These are phyloP conservation scores for Ophonus ardosiacus DNA, from an alignment of 2,888 invertebrate genomes.

Conservation along the genomic window DNA sequence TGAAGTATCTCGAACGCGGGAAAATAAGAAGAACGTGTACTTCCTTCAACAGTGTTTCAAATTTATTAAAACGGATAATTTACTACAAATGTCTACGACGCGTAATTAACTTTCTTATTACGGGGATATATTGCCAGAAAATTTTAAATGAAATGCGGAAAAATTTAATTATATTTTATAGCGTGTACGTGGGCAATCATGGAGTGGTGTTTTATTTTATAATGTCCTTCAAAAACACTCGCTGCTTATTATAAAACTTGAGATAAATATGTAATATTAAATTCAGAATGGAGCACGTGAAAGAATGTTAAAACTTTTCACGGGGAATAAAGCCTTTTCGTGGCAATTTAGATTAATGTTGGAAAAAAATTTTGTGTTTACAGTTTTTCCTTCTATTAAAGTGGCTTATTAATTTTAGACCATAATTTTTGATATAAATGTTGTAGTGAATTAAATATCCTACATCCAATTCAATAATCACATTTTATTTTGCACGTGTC, in stretches of 20 bases:
- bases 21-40: constrained; percentile 11
- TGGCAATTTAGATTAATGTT: no score
- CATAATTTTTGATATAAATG: no score
- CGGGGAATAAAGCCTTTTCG: no score
- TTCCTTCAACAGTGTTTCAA: constrained; percentile 26
- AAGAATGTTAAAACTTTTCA: neutral
- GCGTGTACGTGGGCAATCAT: neutral
- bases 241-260: neutral
- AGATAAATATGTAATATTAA: neutral
- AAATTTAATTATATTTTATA: constrained; percentile 35
- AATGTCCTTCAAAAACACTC: neutral
- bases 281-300: neutral
- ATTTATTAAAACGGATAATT: constrained; percentile 53
- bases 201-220: neutral
- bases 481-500: no score
- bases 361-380: neutral
- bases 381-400: neutral
- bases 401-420: no score
- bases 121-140: constrained; percentile 4
- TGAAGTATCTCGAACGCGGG: constrained; percentile 17
- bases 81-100: constrained; percentile 12
- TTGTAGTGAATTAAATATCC: no score
- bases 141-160: constrained; percentile 22
- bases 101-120: constrained; percentile 45
- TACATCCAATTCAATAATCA: no score